A percentile compares a stretch with the other conserved stretches of the same genome.
phyloP scores from a whole-genome alignment of 2,113 vertebrate species.

The Cyprinodon tularosa region DNA sequence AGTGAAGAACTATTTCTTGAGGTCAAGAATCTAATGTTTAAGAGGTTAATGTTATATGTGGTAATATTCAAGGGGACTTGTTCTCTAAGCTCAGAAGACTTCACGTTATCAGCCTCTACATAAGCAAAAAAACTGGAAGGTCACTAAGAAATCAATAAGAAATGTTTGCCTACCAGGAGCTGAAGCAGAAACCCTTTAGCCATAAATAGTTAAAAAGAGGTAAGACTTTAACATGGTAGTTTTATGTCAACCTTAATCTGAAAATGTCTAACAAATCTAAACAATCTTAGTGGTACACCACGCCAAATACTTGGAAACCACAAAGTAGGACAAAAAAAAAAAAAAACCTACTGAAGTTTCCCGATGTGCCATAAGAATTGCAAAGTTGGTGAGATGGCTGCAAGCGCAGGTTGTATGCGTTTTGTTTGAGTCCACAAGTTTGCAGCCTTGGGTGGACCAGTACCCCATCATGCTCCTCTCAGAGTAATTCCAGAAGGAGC shows the following conservation, averaged over 20 bases:
- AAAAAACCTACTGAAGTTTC: constrained; percentile 86
- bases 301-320: background rate
- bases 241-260: background rate
- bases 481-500: constrained; percentile 99
- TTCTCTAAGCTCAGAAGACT: background rate
- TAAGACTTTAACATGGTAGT: background rate
- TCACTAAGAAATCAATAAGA: background rate
- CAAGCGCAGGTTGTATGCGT: constrained; percentile 97
- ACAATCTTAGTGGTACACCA: background rate
- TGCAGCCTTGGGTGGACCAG: constrained; percentile 99
- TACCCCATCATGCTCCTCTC: constrained; percentile 99
- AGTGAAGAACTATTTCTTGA: background rate
- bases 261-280: background rate
- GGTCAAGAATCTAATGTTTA: background rate
- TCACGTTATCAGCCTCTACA: background rate
- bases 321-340: background rate
- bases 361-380: constrained; percentile 95
- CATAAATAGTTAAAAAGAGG: background rate
- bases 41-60: background rate
- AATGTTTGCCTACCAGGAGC: background rate
- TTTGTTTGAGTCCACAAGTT: constrained; percentile 93
- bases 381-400: constrained; percentile 98
- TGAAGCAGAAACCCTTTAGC: background rate
- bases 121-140: background rate
- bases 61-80: background rate